A percentile compares a stretch with the other conserved stretches of the same genome.
These are phyloP conservation scores for Pangasius mekongensis DNA, from an alignment of 2,797 vertebrate genomes.

Conservation along the genomic window DNA sequence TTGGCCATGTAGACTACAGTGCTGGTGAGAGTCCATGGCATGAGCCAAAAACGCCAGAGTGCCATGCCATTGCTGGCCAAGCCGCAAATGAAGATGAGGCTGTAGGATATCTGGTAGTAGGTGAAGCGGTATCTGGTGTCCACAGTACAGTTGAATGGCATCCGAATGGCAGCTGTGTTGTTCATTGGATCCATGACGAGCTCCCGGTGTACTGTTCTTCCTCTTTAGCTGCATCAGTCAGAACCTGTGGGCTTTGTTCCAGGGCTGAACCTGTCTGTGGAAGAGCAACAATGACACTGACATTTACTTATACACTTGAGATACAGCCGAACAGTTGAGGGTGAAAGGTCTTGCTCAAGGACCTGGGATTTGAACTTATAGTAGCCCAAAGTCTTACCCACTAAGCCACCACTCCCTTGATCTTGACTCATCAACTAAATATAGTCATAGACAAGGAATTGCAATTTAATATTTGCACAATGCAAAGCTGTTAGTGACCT, in stretches of 20 bases:
- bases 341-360: neutral
- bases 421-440: neutral
- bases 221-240: conserved; percentile 18
- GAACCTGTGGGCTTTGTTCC: neutral
- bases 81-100: conserved; percentile 73
- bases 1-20: conserved; percentile 73
- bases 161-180: conserved; percentile 47
- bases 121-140: conserved; percentile 75
- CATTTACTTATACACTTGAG: neutral
- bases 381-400: neutral
- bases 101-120: conserved; percentile 75
- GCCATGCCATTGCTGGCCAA: conserved; percentile 71
- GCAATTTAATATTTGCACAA: conserved; percentile 61
- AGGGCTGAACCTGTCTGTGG: conserved; percentile 22
- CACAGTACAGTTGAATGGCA: conserved; percentile 67
- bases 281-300: neutral
- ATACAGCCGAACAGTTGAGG: neutral
- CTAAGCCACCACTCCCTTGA: neutral
- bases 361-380: neutral
- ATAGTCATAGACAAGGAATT: neutral
- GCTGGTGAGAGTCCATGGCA: conserved; percentile 65
- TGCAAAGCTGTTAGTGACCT: conserved; percentile 27
- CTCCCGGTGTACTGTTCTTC: conserved; percentile 1
- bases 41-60: conserved; percentile 65
- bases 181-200: conserved; percentile 69